Evolutionary conservation across 2,888 invertebrate genomes (phyloP), one percentile per base, ranked within the genome.

Genomic region (Poecilus cupreus): DNA sequence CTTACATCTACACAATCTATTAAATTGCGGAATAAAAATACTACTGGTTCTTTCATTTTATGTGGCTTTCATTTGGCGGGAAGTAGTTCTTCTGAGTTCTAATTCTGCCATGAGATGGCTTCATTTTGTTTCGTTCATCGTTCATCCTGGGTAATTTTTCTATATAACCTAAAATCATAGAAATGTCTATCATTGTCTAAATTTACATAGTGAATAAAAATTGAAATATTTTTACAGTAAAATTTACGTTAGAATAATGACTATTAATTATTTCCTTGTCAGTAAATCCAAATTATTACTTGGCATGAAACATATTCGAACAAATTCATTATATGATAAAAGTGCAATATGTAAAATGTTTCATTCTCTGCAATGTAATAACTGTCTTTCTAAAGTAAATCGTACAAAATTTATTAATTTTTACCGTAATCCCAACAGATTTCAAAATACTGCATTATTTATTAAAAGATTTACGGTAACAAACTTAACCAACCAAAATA

Each of bases 341-440:
- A 57, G 57, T 57, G 76, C 16, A 57, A 32, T 57, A 46, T 39
- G 24, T 24, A 80, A 72, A 57, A 22, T 72, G 4, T 70, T 22
- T 70, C 80, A 72, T 72, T 72, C 80, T 16, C 20, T 80, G 11
- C 18, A 72, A 8, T 70, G 72, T 24, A 79, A 49, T 49, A 32
- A 26, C 37, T 49, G 70, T 18, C 20, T 20, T 22, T 78, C 57
- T 10, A 39, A 37, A n/a, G 37, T 39, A 37, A 18, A 32, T 49
- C 13, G 32, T 24, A 46, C 22, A 16, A 10, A 37, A 20, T 51
- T 32, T 10, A 18, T 2, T 18, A 57, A 54, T 76, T 37, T 54
- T 57, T 37, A 57, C 32, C 18, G 18, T 16, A 51, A 39, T 24
- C 11, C 43, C 3, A 57, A 46, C 13, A 77, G 11, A 77, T 64